phyloP scores from a whole-genome alignment of 92 coral and sea anemone species.

The Paramuricea clavata region DNA sequence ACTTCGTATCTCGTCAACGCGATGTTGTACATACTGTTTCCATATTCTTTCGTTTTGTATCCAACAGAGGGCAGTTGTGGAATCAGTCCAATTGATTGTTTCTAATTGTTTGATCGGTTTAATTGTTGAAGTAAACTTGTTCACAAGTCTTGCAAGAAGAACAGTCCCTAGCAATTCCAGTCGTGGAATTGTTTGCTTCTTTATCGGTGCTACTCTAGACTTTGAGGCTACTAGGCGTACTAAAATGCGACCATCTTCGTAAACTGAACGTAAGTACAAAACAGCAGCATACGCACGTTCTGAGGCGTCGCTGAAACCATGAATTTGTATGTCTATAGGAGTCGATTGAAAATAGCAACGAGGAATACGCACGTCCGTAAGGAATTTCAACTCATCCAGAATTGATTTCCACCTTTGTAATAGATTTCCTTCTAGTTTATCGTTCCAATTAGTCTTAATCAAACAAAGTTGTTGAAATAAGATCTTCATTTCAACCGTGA shows the following conservation, averaged over 20 bases:
- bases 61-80: too few relatives aligned
- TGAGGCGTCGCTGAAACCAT: constrained; percentile 29
- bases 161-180: constrained; percentile 16
- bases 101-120: not conserved
- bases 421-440: not conserved
- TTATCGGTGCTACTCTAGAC: constrained; percentile 17
- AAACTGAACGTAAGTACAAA: constrained; percentile 19
- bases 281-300: constrained; percentile 11
- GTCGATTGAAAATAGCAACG: constrained; percentile 8
- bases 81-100: too few relatives aligned
- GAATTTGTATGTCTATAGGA: constrained; percentile 7
- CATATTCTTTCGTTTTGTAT: too few relatives aligned
- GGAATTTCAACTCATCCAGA: constrained; percentile 1
- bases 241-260: constrained; percentile 15
- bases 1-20: too few relatives aligned
- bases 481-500: not conserved
- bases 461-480: constrained; percentile 33
- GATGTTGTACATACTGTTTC: too few relatives aligned
- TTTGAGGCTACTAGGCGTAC: constrained; percentile 1
- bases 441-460: constrained; percentile 19
- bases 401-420: not conserved
- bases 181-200: constrained; percentile 15
- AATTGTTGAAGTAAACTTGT: not conserved
- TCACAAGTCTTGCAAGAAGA: constrained; percentile 14
- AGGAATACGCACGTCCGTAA: constrained; percentile 1